Evolutionary conservation across 2,113 vertebrate species (phyloP).

Genomic region (Vidua chalybeata): DNA sequence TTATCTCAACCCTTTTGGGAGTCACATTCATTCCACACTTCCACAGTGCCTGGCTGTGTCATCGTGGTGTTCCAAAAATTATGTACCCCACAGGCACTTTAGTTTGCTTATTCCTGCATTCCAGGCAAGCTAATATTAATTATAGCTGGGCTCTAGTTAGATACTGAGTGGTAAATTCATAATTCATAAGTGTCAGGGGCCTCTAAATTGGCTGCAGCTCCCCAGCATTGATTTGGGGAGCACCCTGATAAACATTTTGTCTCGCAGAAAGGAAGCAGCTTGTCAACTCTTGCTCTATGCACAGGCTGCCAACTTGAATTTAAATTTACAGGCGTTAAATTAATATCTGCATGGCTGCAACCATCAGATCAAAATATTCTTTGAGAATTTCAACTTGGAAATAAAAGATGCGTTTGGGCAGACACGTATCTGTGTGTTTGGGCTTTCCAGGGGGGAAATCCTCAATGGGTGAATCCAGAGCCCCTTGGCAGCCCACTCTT

Average conservation of each 20-base stretch:
- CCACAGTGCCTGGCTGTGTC: not conserved
- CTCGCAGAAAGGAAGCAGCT: not conserved
- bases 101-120: not conserved
- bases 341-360: not conserved
- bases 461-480: not conserved
- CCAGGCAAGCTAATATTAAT: not conserved
- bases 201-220: not conserved
- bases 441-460: not conserved
- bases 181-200: not conserved
- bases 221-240: not conserved
- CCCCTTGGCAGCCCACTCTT: not conserved
- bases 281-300: not conserved
- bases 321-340: not conserved
- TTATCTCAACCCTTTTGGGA: not conserved
- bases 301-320: not conserved
- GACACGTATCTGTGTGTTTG: rapidly evolving
- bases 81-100: not conserved
- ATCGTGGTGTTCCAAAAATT: not conserved
- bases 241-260: not conserved
- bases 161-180: not conserved
- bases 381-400: not conserved
- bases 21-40: not conserved
- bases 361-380: not conserved
- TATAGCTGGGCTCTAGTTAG: not conserved
- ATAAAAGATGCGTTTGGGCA: not conserved